Conservation (phyloP, 2,888 invertebrate genomes). For the Acrobasis consociella region DNA sequence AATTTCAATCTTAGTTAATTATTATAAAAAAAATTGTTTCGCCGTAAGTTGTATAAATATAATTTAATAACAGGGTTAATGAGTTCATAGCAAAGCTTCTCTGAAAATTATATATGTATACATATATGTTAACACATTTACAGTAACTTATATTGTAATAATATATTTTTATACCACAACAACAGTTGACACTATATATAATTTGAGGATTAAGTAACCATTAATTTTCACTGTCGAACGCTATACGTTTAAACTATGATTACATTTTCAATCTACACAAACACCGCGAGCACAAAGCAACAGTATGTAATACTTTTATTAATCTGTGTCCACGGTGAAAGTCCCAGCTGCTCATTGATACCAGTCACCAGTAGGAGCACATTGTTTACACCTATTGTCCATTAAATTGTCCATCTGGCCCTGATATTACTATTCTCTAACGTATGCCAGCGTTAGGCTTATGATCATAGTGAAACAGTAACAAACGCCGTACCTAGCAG, state of each 20-base stretch:
- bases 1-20: too few species aligned
- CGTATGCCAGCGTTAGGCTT: constrained; percentile 16
- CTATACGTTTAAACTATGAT: neutral
- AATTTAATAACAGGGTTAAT: too few species aligned
- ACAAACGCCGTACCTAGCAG: neutral
- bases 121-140: too few species aligned
- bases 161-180: too few species aligned
- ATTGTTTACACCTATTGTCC: constrained; percentile 33
- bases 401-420: constrained; percentile 40
- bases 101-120: too few species aligned
- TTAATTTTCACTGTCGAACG: neutral
- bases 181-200: neutral
- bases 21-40: too few species aligned
- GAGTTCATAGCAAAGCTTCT: too few species aligned
- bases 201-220: neutral
- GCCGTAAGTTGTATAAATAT: too few species aligned
- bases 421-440: constrained; percentile 35
- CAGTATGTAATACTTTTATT: too few species aligned
- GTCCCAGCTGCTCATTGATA: constrained; percentile 36
- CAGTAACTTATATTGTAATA: too few species aligned
- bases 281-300: neutral
- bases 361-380: constrained; percentile 31
- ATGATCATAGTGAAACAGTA: neutral
- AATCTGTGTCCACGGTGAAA: constrained; percentile 16
- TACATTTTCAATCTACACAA: neutral